These are phyloP conservation scores for Paguma larvata DNA, from an alignment of 2,797 vertebrate genomes.

Conservation along the genomic window DNA sequence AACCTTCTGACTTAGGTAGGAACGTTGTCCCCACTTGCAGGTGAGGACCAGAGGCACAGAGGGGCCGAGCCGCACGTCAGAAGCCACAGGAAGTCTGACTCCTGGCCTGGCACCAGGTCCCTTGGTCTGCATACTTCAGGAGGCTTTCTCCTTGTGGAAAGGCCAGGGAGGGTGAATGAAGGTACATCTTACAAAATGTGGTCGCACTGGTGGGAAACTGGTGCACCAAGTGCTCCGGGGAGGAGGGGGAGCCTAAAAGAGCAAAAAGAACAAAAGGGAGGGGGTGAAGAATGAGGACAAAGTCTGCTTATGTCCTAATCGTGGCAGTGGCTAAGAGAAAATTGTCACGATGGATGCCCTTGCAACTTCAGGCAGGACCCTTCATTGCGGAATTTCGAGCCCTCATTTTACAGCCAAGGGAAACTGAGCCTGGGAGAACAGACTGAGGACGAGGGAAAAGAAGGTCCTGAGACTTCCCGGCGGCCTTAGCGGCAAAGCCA, in stretches of 20 bases:
- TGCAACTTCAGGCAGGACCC: not conserved
- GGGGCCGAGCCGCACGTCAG: not conserved
- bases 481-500: not conserved
- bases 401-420: not conserved
- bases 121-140: no score
- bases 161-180: not conserved
- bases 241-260: not conserved
- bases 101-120: not conserved
- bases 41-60: not conserved
- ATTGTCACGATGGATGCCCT: not conserved
- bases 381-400: not conserved
- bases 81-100: not conserved
- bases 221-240: no score
- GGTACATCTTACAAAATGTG: not conserved
- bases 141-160: not conserved
- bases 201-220: not conserved
- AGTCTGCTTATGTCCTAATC: not conserved
- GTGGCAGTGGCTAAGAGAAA: not conserved
- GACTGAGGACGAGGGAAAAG: not conserved
- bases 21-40: not conserved
- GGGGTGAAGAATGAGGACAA: not conserved
- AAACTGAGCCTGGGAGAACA: not conserved
- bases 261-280: not conserved
- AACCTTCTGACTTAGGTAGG: not conserved
- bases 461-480: not conserved